Evolutionary conservation across 2,113 vertebrate genomes (phyloP).

Genomic region (Chaetodon auriga): DNA sequence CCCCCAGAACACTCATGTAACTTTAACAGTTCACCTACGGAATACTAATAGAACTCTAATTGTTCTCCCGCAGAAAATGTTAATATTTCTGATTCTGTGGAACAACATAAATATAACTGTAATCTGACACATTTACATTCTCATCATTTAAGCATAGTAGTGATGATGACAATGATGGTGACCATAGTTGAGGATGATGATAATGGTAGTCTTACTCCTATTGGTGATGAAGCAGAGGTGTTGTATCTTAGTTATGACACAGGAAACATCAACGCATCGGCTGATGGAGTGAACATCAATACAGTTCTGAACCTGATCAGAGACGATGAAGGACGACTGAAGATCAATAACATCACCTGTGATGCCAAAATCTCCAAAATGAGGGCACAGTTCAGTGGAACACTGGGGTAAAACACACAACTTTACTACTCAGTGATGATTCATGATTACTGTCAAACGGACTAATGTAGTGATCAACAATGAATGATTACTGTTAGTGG

Average conservation of each 20-base stretch:
- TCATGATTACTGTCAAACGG: no score
- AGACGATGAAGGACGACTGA: constrained; percentile 88
- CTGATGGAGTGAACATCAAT: constrained; percentile 90
- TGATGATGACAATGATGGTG: neutral
- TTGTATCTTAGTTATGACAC: constrained; percentile 87
- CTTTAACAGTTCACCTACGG: constrained; percentile 51
- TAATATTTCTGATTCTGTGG: neutral
- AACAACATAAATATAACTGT: neutral
- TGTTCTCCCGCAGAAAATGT: neutral
- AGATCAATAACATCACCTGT: constrained; percentile 92
- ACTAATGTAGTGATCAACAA: neutral
- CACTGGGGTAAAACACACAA: constrained; percentile 85
- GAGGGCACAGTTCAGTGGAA: constrained; percentile 89
- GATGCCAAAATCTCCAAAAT: constrained; percentile 88
- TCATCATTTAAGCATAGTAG: no score
- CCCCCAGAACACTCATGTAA: neutral
- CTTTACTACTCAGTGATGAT: neutral
- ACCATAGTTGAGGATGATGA: neutral
- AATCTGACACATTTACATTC: neutral
- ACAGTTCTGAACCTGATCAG: constrained; percentile 86
- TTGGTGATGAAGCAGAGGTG: neutral
- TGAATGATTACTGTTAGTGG: no score
- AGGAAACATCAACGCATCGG: constrained; percentile 92
- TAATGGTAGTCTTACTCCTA: no score
- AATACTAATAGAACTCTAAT: no score